These are phyloP conservation scores for Gibbula magus DNA, from an alignment of 2,888 invertebrate species.

Conservation along the genomic window DNA sequence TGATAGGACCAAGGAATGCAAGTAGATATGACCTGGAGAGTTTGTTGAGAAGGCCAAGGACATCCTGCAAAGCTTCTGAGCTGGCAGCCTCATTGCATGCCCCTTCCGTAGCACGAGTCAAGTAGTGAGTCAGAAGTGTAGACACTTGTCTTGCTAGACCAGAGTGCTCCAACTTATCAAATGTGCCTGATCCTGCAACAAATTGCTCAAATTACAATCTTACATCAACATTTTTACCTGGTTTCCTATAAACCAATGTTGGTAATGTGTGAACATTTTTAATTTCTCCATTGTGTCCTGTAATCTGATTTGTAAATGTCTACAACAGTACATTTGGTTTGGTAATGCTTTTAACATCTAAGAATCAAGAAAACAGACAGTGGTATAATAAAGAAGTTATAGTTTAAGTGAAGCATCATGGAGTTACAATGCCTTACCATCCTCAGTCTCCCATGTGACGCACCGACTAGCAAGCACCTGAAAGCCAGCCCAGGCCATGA, in stretches of 20 bases:
- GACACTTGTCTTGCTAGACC: slow-evolving; percentile 75
- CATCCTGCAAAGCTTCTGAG: slow-evolving; percentile 75
- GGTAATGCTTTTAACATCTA: too few species aligned
- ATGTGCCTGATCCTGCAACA: slow-evolving; percentile 50
- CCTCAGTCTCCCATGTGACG: slow-evolving; percentile 75
- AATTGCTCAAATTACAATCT: background rate
- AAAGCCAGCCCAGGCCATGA: slow-evolving; percentile 76
- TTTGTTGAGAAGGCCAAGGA: slow-evolving; percentile 72
- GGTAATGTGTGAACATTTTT: background rate
- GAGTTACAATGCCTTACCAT: slow-evolving; percentile 58
- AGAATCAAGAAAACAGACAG: too few species aligned
- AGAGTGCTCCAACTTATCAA: slow-evolving; percentile 72
- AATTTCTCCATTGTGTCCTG: too few species aligned
- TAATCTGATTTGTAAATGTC: too few species aligned
- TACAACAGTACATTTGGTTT: too few species aligned
- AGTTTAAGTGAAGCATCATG: too few species aligned
- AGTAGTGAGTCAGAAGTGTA: slow-evolving; percentile 73
- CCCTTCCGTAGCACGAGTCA: slow-evolving; percentile 74
- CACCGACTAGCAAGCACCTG: slow-evolving; percentile 74
- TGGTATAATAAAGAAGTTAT: too few species aligned
- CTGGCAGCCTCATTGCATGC: slow-evolving; percentile 72
- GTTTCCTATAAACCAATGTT: background rate
- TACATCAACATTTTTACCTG: background rate
- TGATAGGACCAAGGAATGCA: background rate
- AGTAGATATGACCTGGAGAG: slow-evolving; percentile 60